phyloP scores from a whole-genome alignment of 2,113 vertebrate species.

The Tautogolabrus adspersus region DNA sequence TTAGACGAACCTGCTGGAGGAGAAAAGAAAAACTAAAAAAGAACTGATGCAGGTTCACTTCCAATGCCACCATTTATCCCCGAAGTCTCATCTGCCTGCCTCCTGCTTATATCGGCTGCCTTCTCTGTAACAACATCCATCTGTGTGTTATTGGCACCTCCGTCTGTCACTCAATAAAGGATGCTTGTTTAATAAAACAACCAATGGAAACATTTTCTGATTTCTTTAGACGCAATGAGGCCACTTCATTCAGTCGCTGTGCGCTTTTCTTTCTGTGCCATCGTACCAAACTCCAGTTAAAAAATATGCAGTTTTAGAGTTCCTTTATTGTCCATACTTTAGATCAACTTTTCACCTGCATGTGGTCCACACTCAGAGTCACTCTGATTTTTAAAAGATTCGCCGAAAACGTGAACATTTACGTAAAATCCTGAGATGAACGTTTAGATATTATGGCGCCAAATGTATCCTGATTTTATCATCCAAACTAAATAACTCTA shows the following conservation, averaged over 20 bases:
- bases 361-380: no score
- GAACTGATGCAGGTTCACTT: constrained; percentile 70
- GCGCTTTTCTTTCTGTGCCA: neutral
- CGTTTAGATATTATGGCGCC: neutral
- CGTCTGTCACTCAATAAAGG: constrained; percentile 66
- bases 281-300: no score
- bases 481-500: no score
- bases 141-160: constrained; percentile 59
- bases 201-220: constrained; percentile 49
- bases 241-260: neutral
- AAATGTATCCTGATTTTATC: neutral
- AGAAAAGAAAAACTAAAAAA: constrained; percentile 2
- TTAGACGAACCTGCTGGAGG: constrained; percentile 68
- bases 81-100: constrained; percentile 45
- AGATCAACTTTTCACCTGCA: neutral
- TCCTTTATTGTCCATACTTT: neutral
- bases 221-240: constrained; percentile 34
- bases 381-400: no score
- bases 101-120: constrained; percentile 25
- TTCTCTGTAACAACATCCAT: constrained; percentile 43
- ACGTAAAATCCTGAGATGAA: neutral
- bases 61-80: constrained; percentile 38
- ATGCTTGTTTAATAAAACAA: constrained; percentile 81
- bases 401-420: neutral
- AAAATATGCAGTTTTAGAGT: neutral